Conservation (phyloP, 2,797 vertebrate species). For the Diplodus puntazzo region DNA sequence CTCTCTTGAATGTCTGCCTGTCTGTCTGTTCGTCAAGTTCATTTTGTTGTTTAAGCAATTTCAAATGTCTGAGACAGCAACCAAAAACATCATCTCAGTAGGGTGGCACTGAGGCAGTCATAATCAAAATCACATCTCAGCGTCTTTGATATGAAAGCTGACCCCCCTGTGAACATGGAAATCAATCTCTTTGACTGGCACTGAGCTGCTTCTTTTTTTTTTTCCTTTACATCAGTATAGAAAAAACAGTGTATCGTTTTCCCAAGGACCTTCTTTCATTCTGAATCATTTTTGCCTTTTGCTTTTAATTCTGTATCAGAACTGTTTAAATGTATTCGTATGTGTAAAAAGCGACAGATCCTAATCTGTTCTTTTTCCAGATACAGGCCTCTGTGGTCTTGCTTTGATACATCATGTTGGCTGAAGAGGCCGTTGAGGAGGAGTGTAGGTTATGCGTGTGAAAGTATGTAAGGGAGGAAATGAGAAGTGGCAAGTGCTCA, state of each 20-base stretch:
- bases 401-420: constrained; percentile 17
- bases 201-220: constrained; percentile 52
- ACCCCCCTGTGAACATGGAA: constrained; percentile 82
- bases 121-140: constrained; percentile 86
- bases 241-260: constrained; percentile 70
- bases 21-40: constrained; percentile 57
- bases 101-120: constrained; percentile 82
- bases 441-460: not conserved
- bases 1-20: constrained; percentile 31
- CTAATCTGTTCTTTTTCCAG: constrained; percentile 31
- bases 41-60: constrained; percentile 77
- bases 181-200: constrained; percentile 88
- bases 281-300: constrained; percentile 48
- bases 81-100: constrained; percentile 82
- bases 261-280: constrained; percentile 47
- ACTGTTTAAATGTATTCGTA: constrained; percentile 31
- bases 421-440: not conserved
- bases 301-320: constrained; percentile 41
- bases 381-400: constrained; percentile 8
- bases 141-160: constrained; percentile 84
- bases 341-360: constrained; percentile 23
- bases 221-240: constrained; percentile 61
- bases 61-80: constrained; percentile 72
- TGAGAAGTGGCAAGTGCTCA: constrained; percentile 17
- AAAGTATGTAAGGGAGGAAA: constrained; percentile 28